These are phyloP conservation scores for Nymphalis urticae DNA, from an alignment of 2,888 invertebrate genomes.

Conservation along the genomic window DNA sequence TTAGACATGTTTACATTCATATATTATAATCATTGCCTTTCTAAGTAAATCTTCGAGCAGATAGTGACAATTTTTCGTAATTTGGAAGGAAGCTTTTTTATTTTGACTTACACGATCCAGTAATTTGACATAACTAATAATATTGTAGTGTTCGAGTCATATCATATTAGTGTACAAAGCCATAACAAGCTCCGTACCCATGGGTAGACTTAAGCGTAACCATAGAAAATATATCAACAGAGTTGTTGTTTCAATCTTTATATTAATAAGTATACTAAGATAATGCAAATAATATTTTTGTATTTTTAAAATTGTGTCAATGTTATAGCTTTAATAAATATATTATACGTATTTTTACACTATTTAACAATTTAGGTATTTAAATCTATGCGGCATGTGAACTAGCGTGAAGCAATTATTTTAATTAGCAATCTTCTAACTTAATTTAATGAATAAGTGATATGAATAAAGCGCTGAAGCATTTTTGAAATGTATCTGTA, in stretches of 20 bases:
- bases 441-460: slow-evolving; percentile 3
- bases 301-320: neutral
- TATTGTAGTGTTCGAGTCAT: too few relatives aligned
- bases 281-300: too few relatives aligned
- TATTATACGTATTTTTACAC: neutral
- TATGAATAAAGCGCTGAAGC: neutral
- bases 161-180: too few relatives aligned
- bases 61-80: neutral
- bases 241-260: too few relatives aligned
- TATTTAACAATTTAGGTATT: neutral
- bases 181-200: too few relatives aligned
- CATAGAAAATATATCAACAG: too few relatives aligned
- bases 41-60: slow-evolving; percentile 17
- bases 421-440: slow-evolving; percentile 21
- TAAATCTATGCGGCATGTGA: slow-evolving; percentile 22
- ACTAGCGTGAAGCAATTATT: slow-evolving; percentile 30
- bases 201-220: too few relatives aligned
- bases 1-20: slow-evolving; percentile 22
- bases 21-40: slow-evolving; percentile 14
- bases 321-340: neutral
- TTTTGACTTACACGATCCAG: neutral
- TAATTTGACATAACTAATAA: too few relatives aligned
- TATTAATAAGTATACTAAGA: too few relatives aligned
- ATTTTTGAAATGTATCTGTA: neutral
- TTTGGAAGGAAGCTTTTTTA: neutral